Conservation (phyloP, 1,140 invertebrate species). For the Drosophila cardini region DNA sequence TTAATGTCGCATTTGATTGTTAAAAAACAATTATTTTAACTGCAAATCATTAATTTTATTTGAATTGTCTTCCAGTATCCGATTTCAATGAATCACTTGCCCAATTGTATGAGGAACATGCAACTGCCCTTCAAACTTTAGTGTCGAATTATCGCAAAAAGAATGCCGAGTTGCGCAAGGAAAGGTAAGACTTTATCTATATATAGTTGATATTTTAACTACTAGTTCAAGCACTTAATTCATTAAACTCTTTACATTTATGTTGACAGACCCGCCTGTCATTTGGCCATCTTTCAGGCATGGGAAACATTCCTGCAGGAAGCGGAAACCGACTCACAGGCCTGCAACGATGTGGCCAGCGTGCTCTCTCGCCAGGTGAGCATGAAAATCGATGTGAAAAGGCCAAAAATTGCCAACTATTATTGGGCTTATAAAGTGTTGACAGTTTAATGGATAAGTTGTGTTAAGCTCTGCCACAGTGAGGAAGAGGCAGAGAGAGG, state of each 20-base stretch:
- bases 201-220: background rate
- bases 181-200: conserved; percentile 88
- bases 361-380: conserved; percentile 90
- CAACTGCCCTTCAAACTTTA: conserved; percentile 94
- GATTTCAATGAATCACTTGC: conserved; percentile 97
- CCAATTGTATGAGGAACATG: conserved; percentile 95
- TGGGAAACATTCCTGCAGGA: conserved; percentile 97
- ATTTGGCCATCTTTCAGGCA: conserved; percentile 93
- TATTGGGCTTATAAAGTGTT: conserved; percentile 16
- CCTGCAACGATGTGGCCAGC: conserved; percentile 94
- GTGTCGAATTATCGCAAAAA: conserved; percentile 94
- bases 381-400: background rate
- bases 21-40: background rate
- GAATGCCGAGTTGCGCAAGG: conserved; percentile 94
- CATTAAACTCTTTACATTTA: conserved; percentile 11
- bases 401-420: conserved; percentile 21
- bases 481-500: background rate
- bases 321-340: conserved; percentile 96
- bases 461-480: conserved; percentile 26
- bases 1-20: no score
- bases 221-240: conserved; percentile 10
- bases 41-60: conserved; percentile 2
- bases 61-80: conserved; percentile 90
- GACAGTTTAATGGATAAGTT: conserved; percentile 51
- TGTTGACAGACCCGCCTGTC: conserved; percentile 89